Evolutionary conservation across 2,888 invertebrate species (phyloP), one percentile per base, ranked within the genome.

Genomic region (Thera britannica): DNA sequence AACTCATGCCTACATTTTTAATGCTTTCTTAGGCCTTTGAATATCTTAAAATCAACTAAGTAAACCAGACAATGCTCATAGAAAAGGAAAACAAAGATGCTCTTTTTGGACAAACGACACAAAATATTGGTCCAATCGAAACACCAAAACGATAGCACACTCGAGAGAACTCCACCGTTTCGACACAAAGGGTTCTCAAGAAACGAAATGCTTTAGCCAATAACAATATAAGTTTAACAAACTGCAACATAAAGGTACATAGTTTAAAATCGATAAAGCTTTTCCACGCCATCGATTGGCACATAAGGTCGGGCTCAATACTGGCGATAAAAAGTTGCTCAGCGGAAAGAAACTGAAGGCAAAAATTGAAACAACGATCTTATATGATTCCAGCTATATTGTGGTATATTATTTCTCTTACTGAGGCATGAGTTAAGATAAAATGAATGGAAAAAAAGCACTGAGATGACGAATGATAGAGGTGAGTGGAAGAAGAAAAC

Each of bases 141-240:
- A 64, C 54, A 67, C 61, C 64, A 62, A 67, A 67, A 62, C 71
- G 67, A 62, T 68, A 65, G 54, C 38, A 56, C 69, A 72, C 68
- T 70, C 64, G 56, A 63, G 64, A 65, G 70, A 72, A 67, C 67
- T 72, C 65, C 72, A 65, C 68, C 62, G 46, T 55, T 67, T 46
- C 58, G 55, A 72, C 71, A 75, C 72, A 75, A 75, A 75, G 72
- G 69, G 67, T 66, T 65, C 70, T 66, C 68, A 46, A 67, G 65
- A 64, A 68, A 67, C 68, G 70, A 62, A 75, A 70, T 68, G 73
- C 78, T 81, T 80, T 78, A 80, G 86, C 85, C 86, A 87, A 88
- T 88, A 87, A 86, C 85, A 86, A 87, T 87, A 84, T 81, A 82
- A 85, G 84, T 84, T 85, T 83, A 85, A 86, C 85, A 86, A 85